A percentile compares a stretch with the other conserved stretches of the same genome.
Evolutionary conservation across 2,888 invertebrate species (phyloP).

Genomic region (Lasioglossum zephyrum): DNA sequence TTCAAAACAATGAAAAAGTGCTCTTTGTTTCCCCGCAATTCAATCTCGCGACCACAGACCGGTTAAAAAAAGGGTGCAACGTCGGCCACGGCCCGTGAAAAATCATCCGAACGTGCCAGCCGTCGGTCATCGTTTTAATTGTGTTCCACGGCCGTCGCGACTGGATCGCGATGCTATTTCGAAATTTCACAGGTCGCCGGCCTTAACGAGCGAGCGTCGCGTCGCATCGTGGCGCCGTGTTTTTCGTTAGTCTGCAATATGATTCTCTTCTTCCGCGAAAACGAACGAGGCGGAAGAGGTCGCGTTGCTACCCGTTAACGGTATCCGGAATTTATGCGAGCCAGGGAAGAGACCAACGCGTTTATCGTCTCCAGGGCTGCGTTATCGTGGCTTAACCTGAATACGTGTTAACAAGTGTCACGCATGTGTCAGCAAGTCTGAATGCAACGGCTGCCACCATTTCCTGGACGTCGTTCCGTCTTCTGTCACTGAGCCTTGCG

Average conservation of each 20-base stretch:
- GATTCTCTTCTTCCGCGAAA: background rate
- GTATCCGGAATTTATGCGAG: constrained; percentile 66
- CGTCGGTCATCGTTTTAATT: constrained; percentile 28
- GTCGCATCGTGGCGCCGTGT: constrained; percentile 27
- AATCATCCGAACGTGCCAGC: background rate
- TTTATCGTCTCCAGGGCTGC: constrained; percentile 56
- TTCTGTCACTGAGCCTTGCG: background rate
- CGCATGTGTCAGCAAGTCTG: constrained; percentile 11
- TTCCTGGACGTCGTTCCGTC: constrained; percentile 23
- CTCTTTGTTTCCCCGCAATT: background rate
- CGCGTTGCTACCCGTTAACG: constrained; percentile 46
- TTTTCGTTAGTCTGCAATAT: constrained; percentile 26
- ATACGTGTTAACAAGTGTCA: constrained; percentile 49
- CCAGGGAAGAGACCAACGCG: constrained; percentile 26
- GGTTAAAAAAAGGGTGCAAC: background rate
- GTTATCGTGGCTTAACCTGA: constrained; percentile 61
- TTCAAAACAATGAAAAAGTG: background rate
- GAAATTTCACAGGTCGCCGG: constrained; percentile 42
- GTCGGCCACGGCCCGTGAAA: background rate
- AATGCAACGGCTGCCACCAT: background rate
- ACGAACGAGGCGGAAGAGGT: background rate
- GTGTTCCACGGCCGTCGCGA: constrained; percentile 7
- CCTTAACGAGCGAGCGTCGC: constrained; percentile 45
- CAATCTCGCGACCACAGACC: background rate
- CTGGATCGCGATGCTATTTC: constrained; percentile 17